phyloP scores from a whole-genome alignment of 2,113 vertebrate species.

The Psettodes erumei region DNA sequence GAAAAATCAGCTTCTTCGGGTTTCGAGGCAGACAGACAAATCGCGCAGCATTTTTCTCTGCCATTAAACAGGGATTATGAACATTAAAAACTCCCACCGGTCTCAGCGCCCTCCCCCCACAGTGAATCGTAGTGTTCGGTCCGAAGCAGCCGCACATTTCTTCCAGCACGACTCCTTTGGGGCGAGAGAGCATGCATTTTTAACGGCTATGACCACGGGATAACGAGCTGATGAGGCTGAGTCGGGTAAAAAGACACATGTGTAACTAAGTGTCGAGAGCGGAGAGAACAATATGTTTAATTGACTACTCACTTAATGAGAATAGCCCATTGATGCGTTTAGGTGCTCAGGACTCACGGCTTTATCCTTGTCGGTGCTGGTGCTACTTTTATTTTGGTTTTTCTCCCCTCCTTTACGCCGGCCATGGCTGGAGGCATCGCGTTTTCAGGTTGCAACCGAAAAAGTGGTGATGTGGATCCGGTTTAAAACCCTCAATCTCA shows the following conservation, averaged over 20 bases:
- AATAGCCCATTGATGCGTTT: conserved; percentile 2
- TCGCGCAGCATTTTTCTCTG: conserved; percentile 13
- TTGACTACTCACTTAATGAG: conserved; percentile 30
- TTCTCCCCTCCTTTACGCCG: not conserved
- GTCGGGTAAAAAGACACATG: conserved; percentile 29
- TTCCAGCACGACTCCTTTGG: conserved; percentile 26
- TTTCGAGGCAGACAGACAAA: conserved; percentile 27
- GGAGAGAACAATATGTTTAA: conserved; percentile 9
- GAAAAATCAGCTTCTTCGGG: conserved; percentile 18
- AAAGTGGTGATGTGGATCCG: conserved; percentile 8
- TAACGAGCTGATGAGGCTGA: conserved; percentile 30
- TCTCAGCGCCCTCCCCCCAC: conserved; percentile 28
- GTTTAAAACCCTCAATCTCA: conserved; percentile 7
- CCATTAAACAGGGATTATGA: conserved; percentile 44
- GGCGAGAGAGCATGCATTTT: conserved; percentile 42
- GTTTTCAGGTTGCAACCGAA: not conserved
- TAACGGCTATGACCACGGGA: conserved; percentile 37
- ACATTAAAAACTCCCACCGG: conserved; percentile 36
- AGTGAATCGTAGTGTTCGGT: conserved; percentile 40
- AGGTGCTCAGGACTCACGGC: not conserved
- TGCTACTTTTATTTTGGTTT: no score
- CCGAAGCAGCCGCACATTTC: conserved; percentile 43
- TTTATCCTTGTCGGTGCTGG: not conserved
- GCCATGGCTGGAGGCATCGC: no score
- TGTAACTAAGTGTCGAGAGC: conserved; percentile 14